These are phyloP conservation scores for Calliphora vicina DNA, from an alignment of 1,140 invertebrate species.

Conservation along the genomic window DNA sequence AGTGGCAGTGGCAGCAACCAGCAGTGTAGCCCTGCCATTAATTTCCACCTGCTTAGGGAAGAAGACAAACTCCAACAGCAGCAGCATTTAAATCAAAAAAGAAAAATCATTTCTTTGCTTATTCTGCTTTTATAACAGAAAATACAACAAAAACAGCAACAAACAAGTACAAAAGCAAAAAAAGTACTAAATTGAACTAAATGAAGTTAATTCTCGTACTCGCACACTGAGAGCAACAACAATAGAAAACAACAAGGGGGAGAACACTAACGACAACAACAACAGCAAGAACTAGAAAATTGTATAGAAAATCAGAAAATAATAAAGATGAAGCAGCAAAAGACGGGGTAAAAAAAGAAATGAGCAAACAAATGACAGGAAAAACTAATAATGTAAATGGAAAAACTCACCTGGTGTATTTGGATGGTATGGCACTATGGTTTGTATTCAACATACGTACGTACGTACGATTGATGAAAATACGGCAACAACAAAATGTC, in stretches of 20 bases:
- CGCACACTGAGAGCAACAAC: background rate
- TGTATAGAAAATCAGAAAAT: background rate
- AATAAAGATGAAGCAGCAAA: background rate
- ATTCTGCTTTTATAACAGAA: too few relatives aligned
- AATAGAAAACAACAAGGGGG: background rate
- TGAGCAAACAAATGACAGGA: background rate
- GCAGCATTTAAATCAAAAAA: background rate
- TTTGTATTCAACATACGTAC: background rate
- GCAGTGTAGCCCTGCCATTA: background rate
- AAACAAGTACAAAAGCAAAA: background rate
- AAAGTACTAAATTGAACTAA: background rate
- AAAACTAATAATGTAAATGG: conserved; percentile 6
- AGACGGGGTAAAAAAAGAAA: too few relatives aligned
- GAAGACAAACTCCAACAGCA: background rate
- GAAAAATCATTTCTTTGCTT: too few relatives aligned
- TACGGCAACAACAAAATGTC: background rate
- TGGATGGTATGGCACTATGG: too few relatives aligned
- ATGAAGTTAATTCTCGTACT: background rate
- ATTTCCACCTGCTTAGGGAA: background rate
- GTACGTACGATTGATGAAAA: background rate
- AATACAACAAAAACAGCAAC: too few relatives aligned
- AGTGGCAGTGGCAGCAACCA: background rate
- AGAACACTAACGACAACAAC: background rate
- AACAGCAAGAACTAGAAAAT: background rate
- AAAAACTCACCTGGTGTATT: conserved; percentile 7